Evolutionary conservation across 92 coral and sea anemone species (phyloP).

Genomic region (Epizoanthus rinbou): DNA sequence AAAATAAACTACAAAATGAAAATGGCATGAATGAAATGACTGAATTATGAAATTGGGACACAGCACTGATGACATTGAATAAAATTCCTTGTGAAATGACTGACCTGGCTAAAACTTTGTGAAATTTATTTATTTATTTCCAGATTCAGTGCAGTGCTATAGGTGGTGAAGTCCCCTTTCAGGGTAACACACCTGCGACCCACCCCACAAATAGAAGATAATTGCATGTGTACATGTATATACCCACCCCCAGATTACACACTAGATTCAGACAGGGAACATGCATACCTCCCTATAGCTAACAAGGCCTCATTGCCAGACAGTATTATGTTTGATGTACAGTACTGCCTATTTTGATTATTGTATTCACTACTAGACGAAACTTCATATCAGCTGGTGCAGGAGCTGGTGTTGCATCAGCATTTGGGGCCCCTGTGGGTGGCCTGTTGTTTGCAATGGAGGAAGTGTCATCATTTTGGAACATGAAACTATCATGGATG

Average conservation of each 20-base stretch:
- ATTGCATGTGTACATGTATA: too few relatives aligned
- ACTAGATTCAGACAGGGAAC: too few relatives aligned
- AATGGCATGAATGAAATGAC: too few relatives aligned
- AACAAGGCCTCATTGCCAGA: not conserved
- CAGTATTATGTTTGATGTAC: not conserved
- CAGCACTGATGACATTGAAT: too few relatives aligned
- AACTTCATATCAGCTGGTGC: conserved; percentile 99
- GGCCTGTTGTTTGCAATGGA: conserved; percentile 98
- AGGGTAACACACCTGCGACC: too few relatives aligned
- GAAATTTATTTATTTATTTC: not conserved
- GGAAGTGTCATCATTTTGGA: conserved; percentile 99
- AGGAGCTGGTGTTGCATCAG: conserved; percentile 99
- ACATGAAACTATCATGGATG: conserved; percentile 99
- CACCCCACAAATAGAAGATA: not conserved
- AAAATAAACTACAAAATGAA: too few relatives aligned
- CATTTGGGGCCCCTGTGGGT: conserved; percentile 99
- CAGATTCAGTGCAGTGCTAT: not conserved
- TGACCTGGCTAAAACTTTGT: too few relatives aligned
- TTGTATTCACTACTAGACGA: conserved; percentile 60
- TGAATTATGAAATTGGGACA: too few relatives aligned
- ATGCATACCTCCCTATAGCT: too few relatives aligned
- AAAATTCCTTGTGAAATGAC: too few relatives aligned
- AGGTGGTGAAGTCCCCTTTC: too few relatives aligned
- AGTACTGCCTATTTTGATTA: not conserved
- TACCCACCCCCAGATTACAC: too few relatives aligned